Base-by-base conservation (phyloP, 1,140 invertebrate species). In the Chlorops oryzae region DNA sequence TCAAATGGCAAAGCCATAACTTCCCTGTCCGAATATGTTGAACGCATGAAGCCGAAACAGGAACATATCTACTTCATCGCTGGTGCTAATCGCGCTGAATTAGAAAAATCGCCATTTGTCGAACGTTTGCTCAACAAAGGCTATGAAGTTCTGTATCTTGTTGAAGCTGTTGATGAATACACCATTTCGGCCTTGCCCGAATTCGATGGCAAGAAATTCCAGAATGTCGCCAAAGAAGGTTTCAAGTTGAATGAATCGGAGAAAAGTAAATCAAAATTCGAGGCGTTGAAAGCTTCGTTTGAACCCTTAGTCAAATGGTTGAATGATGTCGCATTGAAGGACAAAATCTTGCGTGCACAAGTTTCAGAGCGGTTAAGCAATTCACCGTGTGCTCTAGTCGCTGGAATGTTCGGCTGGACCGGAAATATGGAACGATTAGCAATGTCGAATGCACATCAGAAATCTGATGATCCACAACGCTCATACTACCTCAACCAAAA, bases 141-240 rank as follows among this genome's bases (percentile, higher is more conserved):
- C 10, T 98, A 92, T 70, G 97, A 99, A 80, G 94, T 99, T 38
- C 72, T 99, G 12, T 99, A 91, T 65, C 76, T 99, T 12, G 85
- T 87, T 2, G 97, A 99, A 75, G 92, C 97, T 45, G 92, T 99
- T 28, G 97, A 99, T 76, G 96, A 99, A 74, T 99, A 99, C 74
- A 87, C 90, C 56, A 90, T 99, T 48, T 94, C 95, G 37, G 86
- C 92, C 7, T 74, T 99, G 61, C 95, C 97, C n/a, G 96, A 99
- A 74, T 99, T 95, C 74, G 96, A 99, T 63, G 92, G 93, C 23
- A 97, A 98, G 76, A 98, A 98, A 74, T 97, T 99, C 87, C 95
- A 98, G 75, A 99, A 99, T 70, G 92, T 98, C 25, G 97, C 97
- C 51, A 99, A 99, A 74, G 97, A 99, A 77, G 95, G 96, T 2